Percentiles rank a stretch among this genome's conserved stretches.
Evolutionary conservation across 2,797 vertebrate genomes (phyloP).

Genomic region (Pseudomugil tenellus): DNA sequence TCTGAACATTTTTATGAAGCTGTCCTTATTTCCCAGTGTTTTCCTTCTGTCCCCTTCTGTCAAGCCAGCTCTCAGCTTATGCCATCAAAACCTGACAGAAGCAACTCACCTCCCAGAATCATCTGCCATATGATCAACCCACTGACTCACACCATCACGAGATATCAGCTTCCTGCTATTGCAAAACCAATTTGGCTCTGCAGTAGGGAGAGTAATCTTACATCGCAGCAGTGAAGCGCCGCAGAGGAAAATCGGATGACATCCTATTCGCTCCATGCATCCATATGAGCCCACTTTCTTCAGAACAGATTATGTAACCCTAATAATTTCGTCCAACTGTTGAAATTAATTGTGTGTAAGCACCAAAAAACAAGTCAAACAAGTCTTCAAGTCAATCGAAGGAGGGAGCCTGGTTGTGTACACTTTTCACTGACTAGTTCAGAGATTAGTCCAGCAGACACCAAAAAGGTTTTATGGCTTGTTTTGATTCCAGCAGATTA

Average conservation of each 20-base stretch:
- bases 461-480: slow-evolving; percentile 64
- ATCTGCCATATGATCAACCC: slow-evolving; percentile 48
- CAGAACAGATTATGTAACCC: slow-evolving; percentile 43
- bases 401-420: slow-evolving; percentile 42
- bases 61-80: slow-evolving; percentile 40
- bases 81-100: slow-evolving; percentile 14
- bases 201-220: slow-evolving; percentile 39
- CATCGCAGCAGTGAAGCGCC: slow-evolving; percentile 37
- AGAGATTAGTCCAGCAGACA: slow-evolving; percentile 69
- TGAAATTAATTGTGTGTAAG: slow-evolving; percentile 41
- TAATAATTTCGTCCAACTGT: slow-evolving; percentile 21
- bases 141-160: slow-evolving; percentile 70
- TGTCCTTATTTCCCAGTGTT: background rate
- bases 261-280: slow-evolving; percentile 56
- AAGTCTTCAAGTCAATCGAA: slow-evolving; percentile 27
- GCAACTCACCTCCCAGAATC: slow-evolving; percentile 46
- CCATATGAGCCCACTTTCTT: slow-evolving; percentile 19
- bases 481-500: slow-evolving; percentile 67
- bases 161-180: slow-evolving; percentile 28
- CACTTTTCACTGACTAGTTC: slow-evolving; percentile 63
- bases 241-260: slow-evolving; percentile 1
- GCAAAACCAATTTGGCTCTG: slow-evolving; percentile 5
- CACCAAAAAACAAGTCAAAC: slow-evolving; percentile 10
- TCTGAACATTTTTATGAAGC: background rate
- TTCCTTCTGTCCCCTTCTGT: background rate